Evolutionary conservation across 2,113 vertebrate genomes (phyloP).

Genomic region (Ranitomeya imitator): DNA sequence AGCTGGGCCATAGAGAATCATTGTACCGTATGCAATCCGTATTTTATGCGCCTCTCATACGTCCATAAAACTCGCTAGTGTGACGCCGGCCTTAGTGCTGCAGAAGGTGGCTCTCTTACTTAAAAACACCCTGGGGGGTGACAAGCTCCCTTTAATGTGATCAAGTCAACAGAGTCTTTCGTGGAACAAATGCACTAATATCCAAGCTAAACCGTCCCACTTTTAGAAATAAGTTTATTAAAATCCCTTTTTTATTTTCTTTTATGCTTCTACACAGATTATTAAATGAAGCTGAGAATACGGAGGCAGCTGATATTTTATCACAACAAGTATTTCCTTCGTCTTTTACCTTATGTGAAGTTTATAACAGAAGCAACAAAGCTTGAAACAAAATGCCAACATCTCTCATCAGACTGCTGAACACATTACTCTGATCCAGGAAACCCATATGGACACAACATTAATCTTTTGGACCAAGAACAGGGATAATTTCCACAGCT

Average conservation of each 20-base stretch:
- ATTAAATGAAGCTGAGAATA: not conserved
- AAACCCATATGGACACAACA: not conserved
- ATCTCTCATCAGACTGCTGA: slow-evolving; percentile 1
- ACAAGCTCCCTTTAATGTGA: not conserved
- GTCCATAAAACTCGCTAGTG: no score
- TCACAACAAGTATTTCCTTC: not conserved
- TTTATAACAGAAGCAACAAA: slow-evolving; percentile 10
- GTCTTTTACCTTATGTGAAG: slow-evolving; percentile 5
- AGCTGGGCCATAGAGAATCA: no score
- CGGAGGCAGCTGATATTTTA: not conserved
- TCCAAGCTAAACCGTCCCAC: not conserved
- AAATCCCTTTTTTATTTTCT: not conserved
- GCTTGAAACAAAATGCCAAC: slow-evolving; percentile 9
- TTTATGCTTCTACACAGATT: not conserved
- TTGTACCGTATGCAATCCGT: no score
- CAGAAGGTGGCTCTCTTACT: no score
- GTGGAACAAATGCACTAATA: not conserved
- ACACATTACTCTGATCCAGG: not conserved
- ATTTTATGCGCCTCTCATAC: no score
- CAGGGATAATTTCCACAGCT: slow-evolving; percentile 6
- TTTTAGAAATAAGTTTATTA: not conserved
- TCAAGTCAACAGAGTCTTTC: not conserved
- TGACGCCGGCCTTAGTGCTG: no score
- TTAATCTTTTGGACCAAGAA: slow-evolving; percentile 3
- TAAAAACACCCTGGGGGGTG: no score